Conservation (phyloP, 53 echinoderm and acorn worm genomes). For the Holothuria leucospilota region DNA sequence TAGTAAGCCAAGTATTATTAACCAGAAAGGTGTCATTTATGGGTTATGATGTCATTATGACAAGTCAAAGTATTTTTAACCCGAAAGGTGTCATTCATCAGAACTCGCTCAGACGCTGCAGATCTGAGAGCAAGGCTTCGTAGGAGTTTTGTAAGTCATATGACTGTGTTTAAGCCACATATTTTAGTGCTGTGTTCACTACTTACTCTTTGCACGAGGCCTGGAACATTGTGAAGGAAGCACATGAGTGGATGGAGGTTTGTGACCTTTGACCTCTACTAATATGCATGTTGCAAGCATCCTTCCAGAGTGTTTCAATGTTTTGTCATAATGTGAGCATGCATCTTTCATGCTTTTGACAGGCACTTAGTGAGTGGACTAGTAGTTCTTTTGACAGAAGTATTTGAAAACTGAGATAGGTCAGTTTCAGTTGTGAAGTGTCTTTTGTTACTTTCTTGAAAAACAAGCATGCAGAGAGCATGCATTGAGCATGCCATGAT, state of each 20-base stretch:
- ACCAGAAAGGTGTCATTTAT: too few relatives aligned
- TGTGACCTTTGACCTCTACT: constrained; percentile 38
- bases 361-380: too few relatives aligned
- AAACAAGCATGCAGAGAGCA: too few relatives aligned
- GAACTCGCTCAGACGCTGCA: constrained; percentile 79
- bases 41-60: too few relatives aligned
- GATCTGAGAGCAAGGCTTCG: constrained; percentile 77
- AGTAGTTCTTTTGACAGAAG: too few relatives aligned
- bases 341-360: background rate
- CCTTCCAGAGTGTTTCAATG: background rate
- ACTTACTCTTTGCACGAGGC: constrained; percentile 54
- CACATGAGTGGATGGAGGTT: constrained; percentile 59
- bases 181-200: constrained; percentile 39
- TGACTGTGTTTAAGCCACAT: background rate
- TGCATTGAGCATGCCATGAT: too few relatives aligned
- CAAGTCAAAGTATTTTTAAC: constrained; percentile 9
- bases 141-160: constrained; percentile 78
- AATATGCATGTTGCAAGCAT: constrained; percentile 16
- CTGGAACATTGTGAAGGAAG: constrained; percentile 54
- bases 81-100: constrained; percentile 75
- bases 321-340: constrained; percentile 17
- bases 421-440: too few relatives aligned
- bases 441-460: too few relatives aligned
- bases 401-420: too few relatives aligned
- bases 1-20: too few relatives aligned